These are phyloP conservation scores for Diceros bicornis DNA, from an alignment of 2,797 vertebrate species.

Conservation along the genomic window DNA sequence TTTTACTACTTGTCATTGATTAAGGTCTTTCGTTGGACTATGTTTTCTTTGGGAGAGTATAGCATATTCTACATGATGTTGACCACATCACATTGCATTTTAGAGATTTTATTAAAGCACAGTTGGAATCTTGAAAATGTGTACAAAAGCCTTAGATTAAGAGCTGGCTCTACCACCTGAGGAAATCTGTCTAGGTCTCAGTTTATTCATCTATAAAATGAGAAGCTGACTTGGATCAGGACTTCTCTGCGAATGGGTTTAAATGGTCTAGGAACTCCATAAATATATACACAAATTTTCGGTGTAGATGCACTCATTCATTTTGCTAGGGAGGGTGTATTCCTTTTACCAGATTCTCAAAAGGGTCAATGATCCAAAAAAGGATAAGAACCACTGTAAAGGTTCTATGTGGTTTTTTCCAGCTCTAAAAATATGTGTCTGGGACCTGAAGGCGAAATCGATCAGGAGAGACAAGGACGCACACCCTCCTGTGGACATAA, in stretches of 20 bases:
- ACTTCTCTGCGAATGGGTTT: neutral
- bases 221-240: neutral
- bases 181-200: neutral
- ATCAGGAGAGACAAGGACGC: neutral
- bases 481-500: rapidly evolving
- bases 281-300: neutral
- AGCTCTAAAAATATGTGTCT: neutral
- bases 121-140: neutral
- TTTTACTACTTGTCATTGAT: neutral
- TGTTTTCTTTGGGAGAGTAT: neutral
- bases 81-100: neutral
- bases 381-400: neutral
- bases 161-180: neutral
- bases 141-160: neutral
- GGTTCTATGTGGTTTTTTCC: neutral
- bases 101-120: neutral
- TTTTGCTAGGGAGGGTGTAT: neutral
- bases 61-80: neutral
- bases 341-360: neutral
- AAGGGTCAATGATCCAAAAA: neutral
- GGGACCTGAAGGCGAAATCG: neutral
- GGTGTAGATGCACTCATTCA: neutral
- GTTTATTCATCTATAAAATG: neutral
- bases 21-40: neutral
- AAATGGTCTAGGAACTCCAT: neutral